Conservation (phyloP, 2,113 vertebrate species). For the Aviceda subcristata region DNA sequence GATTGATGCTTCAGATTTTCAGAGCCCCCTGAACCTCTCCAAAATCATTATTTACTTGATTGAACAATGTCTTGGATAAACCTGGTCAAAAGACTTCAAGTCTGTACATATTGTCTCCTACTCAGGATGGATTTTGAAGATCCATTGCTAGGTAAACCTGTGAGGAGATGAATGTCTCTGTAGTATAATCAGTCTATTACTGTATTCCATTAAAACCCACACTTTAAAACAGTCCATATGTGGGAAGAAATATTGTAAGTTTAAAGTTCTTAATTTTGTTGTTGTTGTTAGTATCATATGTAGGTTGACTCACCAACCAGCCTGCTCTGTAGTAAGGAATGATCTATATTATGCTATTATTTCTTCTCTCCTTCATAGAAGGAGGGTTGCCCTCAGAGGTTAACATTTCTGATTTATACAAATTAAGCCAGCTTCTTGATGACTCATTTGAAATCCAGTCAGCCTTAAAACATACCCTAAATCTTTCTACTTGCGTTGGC, state of each 20-base stretch:
- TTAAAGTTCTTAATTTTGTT: background rate
- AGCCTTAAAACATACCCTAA: background rate
- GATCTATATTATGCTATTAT: background rate
- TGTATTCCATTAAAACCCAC: background rate
- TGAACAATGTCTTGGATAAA: background rate
- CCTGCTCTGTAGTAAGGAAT: background rate
- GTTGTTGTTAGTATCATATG: background rate
- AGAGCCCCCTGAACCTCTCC: background rate
- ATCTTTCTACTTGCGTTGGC: background rate
- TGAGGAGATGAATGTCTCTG: background rate
- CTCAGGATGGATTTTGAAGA: background rate
- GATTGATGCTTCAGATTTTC: background rate
- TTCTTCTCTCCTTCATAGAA: background rate
- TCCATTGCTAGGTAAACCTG: background rate
- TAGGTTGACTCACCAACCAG: background rate
- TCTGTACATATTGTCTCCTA: background rate
- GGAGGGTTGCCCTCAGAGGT: background rate
- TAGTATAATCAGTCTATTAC: background rate
- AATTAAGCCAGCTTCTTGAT: background rate
- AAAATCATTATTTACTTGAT: background rate
- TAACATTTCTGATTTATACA: background rate
- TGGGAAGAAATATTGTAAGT: background rate
- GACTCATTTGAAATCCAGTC: background rate
- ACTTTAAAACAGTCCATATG: background rate
- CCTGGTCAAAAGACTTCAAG: background rate